Conservation (phyloP, 1,140 invertebrate genomes). For the Dendrolimus kikuchii region DNA sequence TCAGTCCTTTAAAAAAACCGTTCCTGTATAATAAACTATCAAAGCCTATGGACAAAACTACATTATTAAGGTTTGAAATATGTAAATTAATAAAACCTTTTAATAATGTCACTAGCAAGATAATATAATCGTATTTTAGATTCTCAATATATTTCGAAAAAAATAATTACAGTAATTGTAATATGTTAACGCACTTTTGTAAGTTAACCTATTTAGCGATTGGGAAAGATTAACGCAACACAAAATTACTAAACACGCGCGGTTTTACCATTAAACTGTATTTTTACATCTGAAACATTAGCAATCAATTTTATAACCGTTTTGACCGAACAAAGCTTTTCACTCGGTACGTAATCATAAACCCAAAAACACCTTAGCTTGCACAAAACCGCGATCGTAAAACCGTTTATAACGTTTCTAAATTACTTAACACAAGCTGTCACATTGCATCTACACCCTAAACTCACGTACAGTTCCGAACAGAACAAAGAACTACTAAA, state of each 20-base stretch:
- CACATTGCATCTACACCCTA: constrained; percentile 41
- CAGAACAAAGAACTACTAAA: constrained; percentile 64
- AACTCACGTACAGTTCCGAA: constrained; percentile 37
- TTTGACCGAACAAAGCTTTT: constrained; percentile 58
- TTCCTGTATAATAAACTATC: no score
- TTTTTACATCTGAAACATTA: constrained; percentile 14
- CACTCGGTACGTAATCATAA: constrained; percentile 58
- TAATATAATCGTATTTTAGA: no score
- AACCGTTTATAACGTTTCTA: constrained; percentile 52
- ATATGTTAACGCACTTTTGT: no score
- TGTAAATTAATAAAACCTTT: no score
- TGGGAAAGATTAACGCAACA: constrained; percentile 7
- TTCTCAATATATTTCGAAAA: no score
- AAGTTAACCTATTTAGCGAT: no score
- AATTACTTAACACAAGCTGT: constrained; percentile 60
- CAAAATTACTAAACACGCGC: constrained; percentile 24
- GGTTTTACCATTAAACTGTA: constrained; percentile 32
- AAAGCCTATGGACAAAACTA: no score
- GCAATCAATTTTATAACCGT: constrained; percentile 54
- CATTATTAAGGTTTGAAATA: no score
- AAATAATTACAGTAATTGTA: no score
- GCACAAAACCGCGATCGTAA: constrained; percentile 61
- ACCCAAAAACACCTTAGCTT: constrained; percentile 60
- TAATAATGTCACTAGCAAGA: no score
- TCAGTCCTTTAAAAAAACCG: no score